Base-by-base conservation (phyloP, 23 tunicate genomes). In the Phallusia fumigata region DNA sequence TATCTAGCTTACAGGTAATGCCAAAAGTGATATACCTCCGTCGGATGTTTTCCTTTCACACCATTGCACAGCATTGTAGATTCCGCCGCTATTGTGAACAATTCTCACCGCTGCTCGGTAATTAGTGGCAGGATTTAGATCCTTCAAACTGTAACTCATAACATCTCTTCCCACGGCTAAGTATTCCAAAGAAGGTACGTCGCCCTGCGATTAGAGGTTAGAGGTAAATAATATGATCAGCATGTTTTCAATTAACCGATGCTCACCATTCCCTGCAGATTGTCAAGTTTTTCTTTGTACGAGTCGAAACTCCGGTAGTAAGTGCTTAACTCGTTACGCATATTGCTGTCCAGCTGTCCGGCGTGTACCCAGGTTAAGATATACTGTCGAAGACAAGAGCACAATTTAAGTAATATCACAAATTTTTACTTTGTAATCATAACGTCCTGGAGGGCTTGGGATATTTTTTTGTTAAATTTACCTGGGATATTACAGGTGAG, bases 271-370 rank as follows among this genome's bases (percentile, higher is more conserved):
- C 24, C 53, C 32, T 32, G 34, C 24, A 84, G 19, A 64, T 76
- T 52, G 76, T 90, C 89, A n/a, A 90, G 80, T 49, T 90, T 81
- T 33, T 81, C 89, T 33, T 65, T 53, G 80, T 85, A 85, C 18
- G 78, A 33, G 22, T 85, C 86, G 82, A 81, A 85, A 1, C 77
- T 85, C 24, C 77, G 31, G 51, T 80, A 77, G 53, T 79, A 81
- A 1, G 78, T 19, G 12, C 76, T 36, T 13, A 90, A 52, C 36
- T 81, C 89, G 11, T 85, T 82, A 15, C 36, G 40, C 31, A 69
- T 13, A 0, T 76, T 72, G 24, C 24, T 36, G 22, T 53, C 35
- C 36, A 65, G 32, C 1, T 81, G 78, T 0, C 47, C 86, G 32
- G 36, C 33, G 0, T 34, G 83, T 19, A 58, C 33, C 95, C 95